Evolutionary conservation across 2,888 invertebrate species (phyloP), one percentile per base, ranked within the genome.

Genomic region (Lepetodrilus schrolli): DNA sequence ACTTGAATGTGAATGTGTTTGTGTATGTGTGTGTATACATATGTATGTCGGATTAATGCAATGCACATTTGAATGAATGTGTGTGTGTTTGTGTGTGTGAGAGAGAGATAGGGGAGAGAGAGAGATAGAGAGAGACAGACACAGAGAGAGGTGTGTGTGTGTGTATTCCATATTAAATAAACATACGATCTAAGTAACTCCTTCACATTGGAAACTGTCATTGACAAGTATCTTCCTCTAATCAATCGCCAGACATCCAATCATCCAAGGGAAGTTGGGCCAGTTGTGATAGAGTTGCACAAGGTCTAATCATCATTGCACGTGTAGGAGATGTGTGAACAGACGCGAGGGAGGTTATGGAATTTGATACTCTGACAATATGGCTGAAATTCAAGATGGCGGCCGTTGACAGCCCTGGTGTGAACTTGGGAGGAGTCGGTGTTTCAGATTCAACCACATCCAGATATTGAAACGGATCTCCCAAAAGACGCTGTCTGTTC

Each of bases 351-450:
- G 7, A n/a, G 30, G 17, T 17, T 26, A 10, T 26, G n/a, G 34
- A 30, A 30, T 23, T 30, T 26, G 34, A n/a, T 8, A 17, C 23
- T 26, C 26, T 26, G 26, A 10, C 58, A 30, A 58, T 21, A 34
- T 58, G 58, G 58, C 30, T 17, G 30, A 58, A 30, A 58, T 58
- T 58, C 58, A 58, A 58, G 58, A 58, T 58, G 58, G 58, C 58
- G 58, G 34, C 58, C 34, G 58, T n/a, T 58, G 58, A 58, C 58
- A 58, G 58, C 58, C 17, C 34, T 23, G n/a, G 17, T 13, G n/a
- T 26, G 34, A 58, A 26, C 34, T 30, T 58, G 58, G 58, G 58
- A 58, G 58, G 58, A 30, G 58, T 34, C 58, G 58, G 30, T 58
- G 43, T 58, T n/a, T 58, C 30, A 17, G 30, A 17, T 58, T 30